Evolutionary conservation across 2,888 invertebrate species (phyloP), one percentile per base, ranked within the genome.

Genomic region (Melanargia galathea): DNA sequence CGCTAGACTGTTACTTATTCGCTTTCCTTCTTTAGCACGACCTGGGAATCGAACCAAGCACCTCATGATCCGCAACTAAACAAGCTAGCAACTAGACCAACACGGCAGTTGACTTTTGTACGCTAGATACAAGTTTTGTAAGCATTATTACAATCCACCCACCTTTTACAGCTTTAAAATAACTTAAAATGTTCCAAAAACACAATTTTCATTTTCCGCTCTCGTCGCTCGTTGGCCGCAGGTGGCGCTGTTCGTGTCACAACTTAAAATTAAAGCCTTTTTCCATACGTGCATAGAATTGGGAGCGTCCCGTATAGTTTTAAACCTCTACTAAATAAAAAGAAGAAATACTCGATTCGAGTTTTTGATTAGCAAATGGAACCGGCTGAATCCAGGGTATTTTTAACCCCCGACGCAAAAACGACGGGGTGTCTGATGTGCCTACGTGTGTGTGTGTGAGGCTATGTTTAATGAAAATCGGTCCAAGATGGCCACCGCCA

Each of bases 191-290:
- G 43, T 20, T 24, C 45, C 33, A 30, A 49, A 51, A 33, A 10
- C 33, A 10, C 2, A 11, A 16, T 6, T 33, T 52, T 51, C 43
- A 61, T 57, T 61, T 43, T 30, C 24, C 40, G 7, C 11, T 38
- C 35, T 5, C 30, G 11, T 6, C 51, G 40, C 2, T 18, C 30
- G 51, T 51, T 20, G 18, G 24, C 18, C 10, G 58, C 62, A 62
- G 40, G 51, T 52, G 52, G 49, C 59, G 20, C 33, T 24, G 0
- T 57, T 30, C 56, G 60, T 57, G 56, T 57, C 60, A 52, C 60
- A 60, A 38, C 49, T 52, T 35, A 56, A 65, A 65, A 63, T 60
- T 43, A 52, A 65, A 65, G 18, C 60, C 49, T 65, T 56, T 60
- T 20, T 16, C 35, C 45, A 35, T 22, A 60, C 56, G 60, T 64